These are phyloP conservation scores for Oncorhynchus gorbuscha DNA, from an alignment of 2,113 vertebrate genomes.

Conservation along the genomic window DNA sequence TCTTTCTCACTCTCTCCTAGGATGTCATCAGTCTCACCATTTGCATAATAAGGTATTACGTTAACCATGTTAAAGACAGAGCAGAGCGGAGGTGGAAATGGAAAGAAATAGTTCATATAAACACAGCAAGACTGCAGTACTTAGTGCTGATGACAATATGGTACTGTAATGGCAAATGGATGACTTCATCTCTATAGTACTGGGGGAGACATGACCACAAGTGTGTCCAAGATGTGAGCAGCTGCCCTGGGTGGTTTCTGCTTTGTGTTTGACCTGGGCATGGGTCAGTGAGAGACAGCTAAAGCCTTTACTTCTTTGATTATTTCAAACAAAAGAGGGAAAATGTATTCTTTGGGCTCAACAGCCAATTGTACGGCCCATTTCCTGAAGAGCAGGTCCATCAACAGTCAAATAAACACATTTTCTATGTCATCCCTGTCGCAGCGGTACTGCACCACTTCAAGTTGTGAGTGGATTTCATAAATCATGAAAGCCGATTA, in stretches of 20 bases:
- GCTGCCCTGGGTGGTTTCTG: background rate
- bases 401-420: background rate
- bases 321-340: background rate
- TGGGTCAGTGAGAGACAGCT: background rate
- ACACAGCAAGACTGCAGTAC: background rate
- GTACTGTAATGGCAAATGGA: background rate
- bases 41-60: background rate
- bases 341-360: background rate
- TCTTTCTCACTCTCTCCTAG: background rate
- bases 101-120: background rate
- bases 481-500: conserved; percentile 1
- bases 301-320: background rate
- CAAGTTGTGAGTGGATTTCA: background rate
- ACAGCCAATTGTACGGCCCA: background rate
- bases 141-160: background rate
- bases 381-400: background rate
- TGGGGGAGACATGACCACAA: conserved; percentile 9
- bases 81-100: background rate
- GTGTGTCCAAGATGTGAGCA: conserved; percentile 30
- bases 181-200: background rate
- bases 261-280: background rate
- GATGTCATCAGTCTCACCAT: background rate
- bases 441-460: background rate
- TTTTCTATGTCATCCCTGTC: background rate
- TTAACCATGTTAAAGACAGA: background rate